Conservation (phyloP, 2,888 invertebrate species). For the Pedicia rivosa region DNA sequence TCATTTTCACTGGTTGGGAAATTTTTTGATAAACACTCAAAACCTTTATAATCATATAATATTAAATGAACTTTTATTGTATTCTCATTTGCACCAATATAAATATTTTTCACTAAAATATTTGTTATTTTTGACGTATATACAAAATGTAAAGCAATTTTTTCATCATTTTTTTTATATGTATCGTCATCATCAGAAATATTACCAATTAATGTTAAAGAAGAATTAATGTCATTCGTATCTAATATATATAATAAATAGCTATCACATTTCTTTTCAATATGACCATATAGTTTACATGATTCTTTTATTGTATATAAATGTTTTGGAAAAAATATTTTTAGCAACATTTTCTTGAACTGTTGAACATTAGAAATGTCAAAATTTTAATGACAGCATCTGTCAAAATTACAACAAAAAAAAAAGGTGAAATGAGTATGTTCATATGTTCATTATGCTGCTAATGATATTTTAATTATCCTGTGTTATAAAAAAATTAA, state of each 20-base stretch:
- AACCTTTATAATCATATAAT: not conserved
- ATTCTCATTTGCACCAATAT: not conserved
- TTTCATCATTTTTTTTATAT: slow-evolving; percentile 11
- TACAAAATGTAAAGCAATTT: slow-evolving; percentile 18
- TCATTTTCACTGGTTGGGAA: too few species aligned
- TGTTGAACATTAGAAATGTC: slow-evolving; percentile 1
- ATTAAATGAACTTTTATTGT: not conserved
- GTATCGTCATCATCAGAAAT: slow-evolving; percentile 5
- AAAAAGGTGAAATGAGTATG: too few species aligned
- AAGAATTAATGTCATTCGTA: slow-evolving; percentile 14
- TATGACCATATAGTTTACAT: slow-evolving; percentile 23
- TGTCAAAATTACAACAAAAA: too few species aligned
- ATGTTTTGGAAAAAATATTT: slow-evolving; percentile 23
- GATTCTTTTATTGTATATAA: slow-evolving; percentile 19
- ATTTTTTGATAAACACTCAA: not conserved
- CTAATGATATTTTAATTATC: too few species aligned
- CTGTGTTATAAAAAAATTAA: too few species aligned
- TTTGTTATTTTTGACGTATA: slow-evolving; percentile 11
- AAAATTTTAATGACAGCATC: not conserved
- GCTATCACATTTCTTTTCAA: slow-evolving; percentile 23
- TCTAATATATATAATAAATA: slow-evolving; percentile 24
- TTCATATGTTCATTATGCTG: too few species aligned
- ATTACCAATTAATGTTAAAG: slow-evolving; percentile 10
- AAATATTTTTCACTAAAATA: not conserved
- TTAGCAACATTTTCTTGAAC: slow-evolving; percentile 19